phyloP scores from a whole-genome alignment of 2,113 vertebrate species.

The Anolis carolinensis region DNA sequence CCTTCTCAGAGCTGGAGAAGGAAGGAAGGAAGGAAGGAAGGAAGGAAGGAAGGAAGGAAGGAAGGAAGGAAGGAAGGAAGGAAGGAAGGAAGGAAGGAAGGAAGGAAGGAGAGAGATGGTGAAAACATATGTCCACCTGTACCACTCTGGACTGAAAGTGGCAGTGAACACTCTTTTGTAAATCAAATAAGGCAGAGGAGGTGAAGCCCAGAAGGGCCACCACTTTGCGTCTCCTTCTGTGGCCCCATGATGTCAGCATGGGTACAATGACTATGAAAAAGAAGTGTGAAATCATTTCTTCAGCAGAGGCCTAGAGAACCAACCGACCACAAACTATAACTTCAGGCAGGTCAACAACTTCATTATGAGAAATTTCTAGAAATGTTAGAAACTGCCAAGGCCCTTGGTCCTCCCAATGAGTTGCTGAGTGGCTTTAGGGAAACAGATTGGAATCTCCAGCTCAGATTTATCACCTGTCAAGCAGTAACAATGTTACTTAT shows the following conservation, averaged over 20 bases:
- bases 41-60: too few species aligned
- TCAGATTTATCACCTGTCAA: slow-evolving; percentile 43
- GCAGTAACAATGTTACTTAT: slow-evolving; percentile 37
- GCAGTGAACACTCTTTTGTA: too few species aligned
- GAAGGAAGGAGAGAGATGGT: background rate
- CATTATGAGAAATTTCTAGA: background rate
- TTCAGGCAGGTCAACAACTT: background rate
- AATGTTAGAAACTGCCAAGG: background rate
- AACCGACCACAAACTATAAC: background rate
- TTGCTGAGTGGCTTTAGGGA: background rate
- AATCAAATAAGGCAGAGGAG: too few species aligned
- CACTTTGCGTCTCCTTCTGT: background rate
- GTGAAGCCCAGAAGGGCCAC: background rate
- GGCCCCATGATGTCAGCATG: too few species aligned
- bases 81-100: too few species aligned
- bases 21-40: too few species aligned
- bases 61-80: too few species aligned
- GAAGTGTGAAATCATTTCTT: background rate
- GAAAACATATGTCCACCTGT: background rate
- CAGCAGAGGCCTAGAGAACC: background rate
- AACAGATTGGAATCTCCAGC: slow-evolving; percentile 36
- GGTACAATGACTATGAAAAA: background rate
- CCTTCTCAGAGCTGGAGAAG: too few species aligned
- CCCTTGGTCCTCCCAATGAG: slow-evolving; percentile 15
- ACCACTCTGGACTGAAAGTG: too few species aligned